These are phyloP conservation scores for Brachyopa scutellaris DNA, from an alignment of 2,888 invertebrate species.

Conservation along the genomic window DNA sequence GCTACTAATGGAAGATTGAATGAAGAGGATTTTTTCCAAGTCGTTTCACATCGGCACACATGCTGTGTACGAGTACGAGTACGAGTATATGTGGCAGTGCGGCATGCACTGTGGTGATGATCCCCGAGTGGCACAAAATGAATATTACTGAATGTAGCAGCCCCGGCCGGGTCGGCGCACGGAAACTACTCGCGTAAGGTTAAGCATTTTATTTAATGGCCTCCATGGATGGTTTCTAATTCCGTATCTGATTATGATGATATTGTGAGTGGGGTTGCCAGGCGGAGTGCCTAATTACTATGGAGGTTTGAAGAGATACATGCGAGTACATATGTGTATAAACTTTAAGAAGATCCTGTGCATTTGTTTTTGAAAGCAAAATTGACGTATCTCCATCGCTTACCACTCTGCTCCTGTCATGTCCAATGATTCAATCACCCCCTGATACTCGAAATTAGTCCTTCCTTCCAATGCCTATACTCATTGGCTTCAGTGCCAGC, in stretches of 20 bases:
- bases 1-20: slow-evolving; percentile 67
- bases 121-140: slow-evolving; percentile 38
- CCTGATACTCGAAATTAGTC: too few relatives aligned
- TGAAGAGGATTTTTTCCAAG: slow-evolving; percentile 69
- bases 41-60: slow-evolving; percentile 67
- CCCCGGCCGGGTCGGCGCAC: background rate
- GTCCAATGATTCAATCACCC: slow-evolving; percentile 21
- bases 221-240: slow-evolving; percentile 42
- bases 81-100: background rate
- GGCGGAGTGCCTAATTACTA: background rate
- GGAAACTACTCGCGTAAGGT: slow-evolving; percentile 25
- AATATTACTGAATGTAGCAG: slow-evolving; percentile 6
- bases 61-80: background rate
- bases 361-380: too few relatives aligned
- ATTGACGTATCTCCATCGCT: too few relatives aligned
- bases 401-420: slow-evolving; percentile 1
- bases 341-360: too few relatives aligned
- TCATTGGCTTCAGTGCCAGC: too few relatives aligned
- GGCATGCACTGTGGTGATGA: background rate
- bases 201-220: slow-evolving; percentile 60
- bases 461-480: too few relatives aligned
- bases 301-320: too few relatives aligned
- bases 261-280: background rate
- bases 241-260: slow-evolving; percentile 49
- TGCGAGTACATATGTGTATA: too few relatives aligned